These are phyloP conservation scores for Spodoptera picta DNA, from an alignment of 2,888 invertebrate genomes.

Conservation along the genomic window DNA sequence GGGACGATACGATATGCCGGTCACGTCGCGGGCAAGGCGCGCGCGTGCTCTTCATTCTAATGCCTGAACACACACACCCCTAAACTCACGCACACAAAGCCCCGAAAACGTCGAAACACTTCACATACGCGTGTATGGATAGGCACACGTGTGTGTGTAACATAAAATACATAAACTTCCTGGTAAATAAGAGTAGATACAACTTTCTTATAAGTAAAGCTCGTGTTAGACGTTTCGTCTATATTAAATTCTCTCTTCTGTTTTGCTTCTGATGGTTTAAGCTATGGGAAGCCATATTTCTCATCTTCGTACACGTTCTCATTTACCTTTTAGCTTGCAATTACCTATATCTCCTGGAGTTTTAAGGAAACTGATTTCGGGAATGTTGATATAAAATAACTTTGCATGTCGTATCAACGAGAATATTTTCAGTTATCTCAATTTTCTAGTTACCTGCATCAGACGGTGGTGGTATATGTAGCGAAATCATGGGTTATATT, in stretches of 20 bases:
- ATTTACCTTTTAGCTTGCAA: slow-evolving; percentile 61
- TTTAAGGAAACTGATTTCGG: too few species aligned
- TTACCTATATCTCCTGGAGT: slow-evolving; percentile 29
- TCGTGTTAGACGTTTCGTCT: slow-evolving; percentile 76
- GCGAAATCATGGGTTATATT: too few species aligned
- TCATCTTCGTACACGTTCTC: slow-evolving; percentile 61
- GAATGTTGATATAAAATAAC: too few species aligned
- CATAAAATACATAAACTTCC: slow-evolving; percentile 79
- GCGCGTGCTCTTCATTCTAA: slow-evolving; percentile 87
- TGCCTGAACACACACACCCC: slow-evolving; percentile 81
- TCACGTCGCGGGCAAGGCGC: slow-evolving; percentile 87
- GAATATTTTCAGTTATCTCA: too few species aligned
- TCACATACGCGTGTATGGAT: slow-evolving; percentile 54
- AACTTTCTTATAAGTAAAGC: slow-evolving; percentile 80
- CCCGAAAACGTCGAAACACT: slow-evolving; percentile 73
- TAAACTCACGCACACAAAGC: slow-evolving; percentile 69
- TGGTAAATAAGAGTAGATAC: slow-evolving; percentile 85
- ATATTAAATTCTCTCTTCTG: slow-evolving; percentile 85
- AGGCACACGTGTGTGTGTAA: slow-evolving; percentile 45
- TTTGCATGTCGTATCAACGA: too few species aligned
- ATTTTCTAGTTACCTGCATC: too few species aligned
- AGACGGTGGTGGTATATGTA: too few species aligned
- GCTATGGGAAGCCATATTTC: slow-evolving; percentile 80
- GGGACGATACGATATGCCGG: slow-evolving; percentile 87
- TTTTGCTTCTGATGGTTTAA: slow-evolving; percentile 71